These are phyloP conservation scores for Barnardius zonarius DNA, from an alignment of 2,113 vertebrate genomes.

Conservation along the genomic window DNA sequence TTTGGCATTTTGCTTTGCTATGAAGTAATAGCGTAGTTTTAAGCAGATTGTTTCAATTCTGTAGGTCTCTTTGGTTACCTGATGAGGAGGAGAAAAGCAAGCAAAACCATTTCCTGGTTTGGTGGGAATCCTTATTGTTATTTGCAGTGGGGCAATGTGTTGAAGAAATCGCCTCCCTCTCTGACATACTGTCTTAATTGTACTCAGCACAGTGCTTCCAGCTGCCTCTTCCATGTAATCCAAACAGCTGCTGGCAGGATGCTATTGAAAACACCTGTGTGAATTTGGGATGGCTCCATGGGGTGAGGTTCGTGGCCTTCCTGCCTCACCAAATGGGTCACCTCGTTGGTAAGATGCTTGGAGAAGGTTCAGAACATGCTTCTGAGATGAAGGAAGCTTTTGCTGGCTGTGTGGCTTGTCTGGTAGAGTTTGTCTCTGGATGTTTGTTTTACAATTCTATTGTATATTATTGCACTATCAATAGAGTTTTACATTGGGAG, in stretches of 20 bases:
- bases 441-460: not conserved
- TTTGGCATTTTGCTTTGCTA: not conserved
- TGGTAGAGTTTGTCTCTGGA: not conserved
- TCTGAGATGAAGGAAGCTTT: not conserved
- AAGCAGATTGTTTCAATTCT: not conserved
- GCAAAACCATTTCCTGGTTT: not conserved
- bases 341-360: not conserved
- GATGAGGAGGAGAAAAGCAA: accelerated
- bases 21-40: not conserved
- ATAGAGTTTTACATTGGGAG: not conserved
- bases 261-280: not conserved
- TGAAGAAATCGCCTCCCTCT: not conserved
- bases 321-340: not conserved
- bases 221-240: not conserved
- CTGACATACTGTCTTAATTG: not conserved
- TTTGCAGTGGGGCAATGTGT: not conserved
- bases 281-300: not conserved
- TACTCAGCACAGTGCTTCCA: not conserved
- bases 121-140: not conserved
- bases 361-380: not conserved
- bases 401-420: not conserved
- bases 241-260: not conserved
- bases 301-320: not conserved
- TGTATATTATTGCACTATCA: not conserved
- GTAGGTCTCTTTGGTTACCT: not conserved